Conservation (phyloP, 2,888 invertebrate species). For the Chloroclystis v-ata region DNA sequence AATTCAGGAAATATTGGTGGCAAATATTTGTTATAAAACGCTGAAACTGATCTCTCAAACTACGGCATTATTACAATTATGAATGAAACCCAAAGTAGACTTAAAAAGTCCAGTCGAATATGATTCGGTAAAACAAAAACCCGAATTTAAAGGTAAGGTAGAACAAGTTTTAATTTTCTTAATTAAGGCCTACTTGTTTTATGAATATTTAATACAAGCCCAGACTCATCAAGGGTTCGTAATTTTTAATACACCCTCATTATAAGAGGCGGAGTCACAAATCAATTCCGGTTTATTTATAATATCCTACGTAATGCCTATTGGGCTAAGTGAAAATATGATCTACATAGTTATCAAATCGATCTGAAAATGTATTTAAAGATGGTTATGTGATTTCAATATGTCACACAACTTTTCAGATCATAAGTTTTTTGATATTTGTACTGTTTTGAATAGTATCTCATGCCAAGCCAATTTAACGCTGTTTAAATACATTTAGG, state of each 20-base stretch:
- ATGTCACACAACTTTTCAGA: no score
- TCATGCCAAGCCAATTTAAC: no score
- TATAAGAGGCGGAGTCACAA: slow-evolving; percentile 7
- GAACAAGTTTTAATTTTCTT: slow-evolving; percentile 20
- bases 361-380: no score
- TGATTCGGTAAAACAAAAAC: slow-evolving; percentile 7
- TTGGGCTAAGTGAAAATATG: neutral
- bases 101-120: slow-evolving; percentile 1
- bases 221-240: slow-evolving; percentile 11
- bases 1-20: no score
- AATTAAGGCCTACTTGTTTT: slow-evolving; percentile 20
- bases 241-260: slow-evolving; percentile 16
- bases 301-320: no score
- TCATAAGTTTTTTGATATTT: no score
- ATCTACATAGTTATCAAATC: neutral
- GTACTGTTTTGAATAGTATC: no score
- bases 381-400: no score
- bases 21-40: no score
- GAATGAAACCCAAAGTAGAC: neutral
- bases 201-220: slow-evolving; percentile 18
- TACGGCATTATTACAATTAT: no score
- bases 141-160: slow-evolving; percentile 11
- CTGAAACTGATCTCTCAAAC: no score
- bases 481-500: no score
- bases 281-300: slow-evolving; percentile 4